Percentiles rank a stretch among this genome's conserved stretches.
phyloP scores from a whole-genome alignment of 2,888 invertebrate species.

The Eupithecia tripunctaria region DNA sequence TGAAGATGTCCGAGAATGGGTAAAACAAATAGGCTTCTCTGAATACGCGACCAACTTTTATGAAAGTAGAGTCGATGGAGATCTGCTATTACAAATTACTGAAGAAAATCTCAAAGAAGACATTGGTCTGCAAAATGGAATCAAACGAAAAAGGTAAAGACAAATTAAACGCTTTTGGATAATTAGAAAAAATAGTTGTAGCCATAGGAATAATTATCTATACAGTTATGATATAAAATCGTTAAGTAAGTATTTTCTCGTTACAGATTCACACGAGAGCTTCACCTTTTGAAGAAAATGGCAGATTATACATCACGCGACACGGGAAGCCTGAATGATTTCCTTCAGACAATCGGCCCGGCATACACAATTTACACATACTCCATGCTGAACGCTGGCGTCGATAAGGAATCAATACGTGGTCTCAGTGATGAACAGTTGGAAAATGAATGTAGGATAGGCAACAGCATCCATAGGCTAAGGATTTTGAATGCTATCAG shows the following conservation, averaged over 20 bases:
- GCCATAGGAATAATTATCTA: background rate
- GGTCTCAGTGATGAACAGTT: conserved; percentile 96
- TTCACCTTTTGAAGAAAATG: conserved; percentile 96
- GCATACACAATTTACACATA: conserved; percentile 99
- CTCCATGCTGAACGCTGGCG: conserved; percentile 97
- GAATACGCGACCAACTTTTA: conserved; percentile 93
- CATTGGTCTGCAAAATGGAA: conserved; percentile 96
- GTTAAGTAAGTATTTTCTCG: background rate
- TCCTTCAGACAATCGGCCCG: conserved; percentile 92
- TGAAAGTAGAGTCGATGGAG: conserved; percentile 97
- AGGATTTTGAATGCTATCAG: conserved; percentile 95
- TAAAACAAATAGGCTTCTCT: conserved; percentile 97
- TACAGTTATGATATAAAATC: background rate
- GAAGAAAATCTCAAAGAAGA: conserved; percentile 97
- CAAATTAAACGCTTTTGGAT: background rate
- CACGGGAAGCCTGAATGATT: conserved; percentile 94
- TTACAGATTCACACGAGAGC: conserved; percentile 94
- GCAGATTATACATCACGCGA: conserved; percentile 98
- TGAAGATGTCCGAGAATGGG: conserved; percentile 98
- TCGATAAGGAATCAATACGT: conserved; percentile 94
- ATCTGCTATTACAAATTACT: conserved; percentile 94
- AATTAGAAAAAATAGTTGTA: background rate
- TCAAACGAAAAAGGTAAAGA: conserved; percentile 91
- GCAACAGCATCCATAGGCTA: conserved; percentile 96
- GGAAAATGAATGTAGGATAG: conserved; percentile 94